These are phyloP conservation scores for Bedellia somnulentella DNA, from an alignment of 2,888 invertebrate species.

Conservation along the genomic window DNA sequence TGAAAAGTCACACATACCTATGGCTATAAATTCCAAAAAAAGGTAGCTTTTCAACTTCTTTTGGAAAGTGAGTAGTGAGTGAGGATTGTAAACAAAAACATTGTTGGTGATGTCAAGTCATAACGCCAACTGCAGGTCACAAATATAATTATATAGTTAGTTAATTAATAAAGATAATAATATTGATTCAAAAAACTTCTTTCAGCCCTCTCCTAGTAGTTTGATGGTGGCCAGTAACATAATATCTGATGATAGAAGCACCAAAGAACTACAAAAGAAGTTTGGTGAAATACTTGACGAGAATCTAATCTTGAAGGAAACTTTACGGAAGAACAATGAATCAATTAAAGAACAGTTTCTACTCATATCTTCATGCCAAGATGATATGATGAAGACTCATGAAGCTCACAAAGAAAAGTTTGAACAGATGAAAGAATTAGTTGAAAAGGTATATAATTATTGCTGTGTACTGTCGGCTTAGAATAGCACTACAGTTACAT, in stretches of 20 bases:
- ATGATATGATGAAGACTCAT: constrained; percentile 65
- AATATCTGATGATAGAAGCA: constrained; percentile 34
- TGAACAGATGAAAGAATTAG: constrained; percentile 63
- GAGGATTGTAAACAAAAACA: too few relatives aligned
- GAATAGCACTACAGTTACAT: too few relatives aligned
- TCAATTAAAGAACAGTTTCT: constrained; percentile 69
- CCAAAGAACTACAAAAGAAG: constrained; percentile 48
- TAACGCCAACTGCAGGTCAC: neutral
- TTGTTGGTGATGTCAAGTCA: too few relatives aligned
- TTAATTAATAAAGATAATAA: neutral
- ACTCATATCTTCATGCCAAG: constrained; percentile 64
- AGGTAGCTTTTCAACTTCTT: neutral
- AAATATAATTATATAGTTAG: neutral
- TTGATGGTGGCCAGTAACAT: constrained; percentile 48
- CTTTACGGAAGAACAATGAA: constrained; percentile 65
- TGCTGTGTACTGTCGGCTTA: too few relatives aligned
- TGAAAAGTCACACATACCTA: too few relatives aligned
- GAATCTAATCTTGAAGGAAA: constrained; percentile 61
- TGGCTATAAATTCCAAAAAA: neutral
- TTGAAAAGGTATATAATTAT: constrained; percentile 43
- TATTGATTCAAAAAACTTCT: constrained; percentile 7
- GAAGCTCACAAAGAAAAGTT: constrained; percentile 67
- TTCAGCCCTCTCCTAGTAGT: constrained; percentile 42
- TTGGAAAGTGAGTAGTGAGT: too few relatives aligned
- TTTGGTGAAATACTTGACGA: constrained; percentile 59